These are phyloP conservation scores for Serrognathus titanus DNA, from an alignment of 2,888 invertebrate genomes.

Conservation along the genomic window DNA sequence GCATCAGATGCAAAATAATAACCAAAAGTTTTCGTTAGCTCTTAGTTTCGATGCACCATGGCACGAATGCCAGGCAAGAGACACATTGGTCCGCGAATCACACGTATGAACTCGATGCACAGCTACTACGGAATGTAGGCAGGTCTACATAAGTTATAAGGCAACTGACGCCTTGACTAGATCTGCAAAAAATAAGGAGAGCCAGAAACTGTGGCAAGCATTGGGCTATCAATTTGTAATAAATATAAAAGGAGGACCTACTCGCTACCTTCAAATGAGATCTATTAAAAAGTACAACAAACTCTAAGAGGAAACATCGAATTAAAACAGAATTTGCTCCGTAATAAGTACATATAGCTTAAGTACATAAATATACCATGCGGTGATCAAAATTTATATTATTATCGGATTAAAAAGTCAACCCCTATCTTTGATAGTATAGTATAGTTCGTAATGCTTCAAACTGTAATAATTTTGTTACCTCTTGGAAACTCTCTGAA, in stretches of 20 bases:
- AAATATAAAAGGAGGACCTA: slow-evolving; percentile 19
- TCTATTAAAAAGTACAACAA: slow-evolving; percentile 6
- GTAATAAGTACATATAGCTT: too few relatives aligned
- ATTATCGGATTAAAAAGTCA: too few relatives aligned
- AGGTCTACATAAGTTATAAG: slow-evolving; percentile 34
- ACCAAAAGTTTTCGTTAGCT: slow-evolving; percentile 29
- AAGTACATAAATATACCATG: too few relatives aligned
- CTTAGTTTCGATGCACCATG: slow-evolving; percentile 43
- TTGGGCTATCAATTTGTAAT: slow-evolving; percentile 37
- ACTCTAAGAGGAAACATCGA: too few relatives aligned
- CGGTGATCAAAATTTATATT: too few relatives aligned
- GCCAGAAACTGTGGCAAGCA: slow-evolving; percentile 35
- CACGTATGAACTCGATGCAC: slow-evolving; percentile 37
- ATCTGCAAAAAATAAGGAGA: slow-evolving; percentile 35
- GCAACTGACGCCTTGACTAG: slow-evolving; percentile 39
- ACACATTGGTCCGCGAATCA: slow-evolving; percentile 49
- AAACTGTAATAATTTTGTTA: too few relatives aligned
- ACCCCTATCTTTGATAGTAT: too few relatives aligned
- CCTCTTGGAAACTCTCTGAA: too few relatives aligned
- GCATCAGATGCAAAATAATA: slow-evolving; percentile 31
- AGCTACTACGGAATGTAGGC: slow-evolving; percentile 47
- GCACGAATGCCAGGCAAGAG: slow-evolving; percentile 34
- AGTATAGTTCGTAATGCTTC: too few relatives aligned
- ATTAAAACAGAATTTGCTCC: too few relatives aligned
- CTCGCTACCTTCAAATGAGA: neutral